phyloP scores from a whole-genome alignment of 2,797 vertebrate genomes.

The Sebastolobus alascanus region DNA sequence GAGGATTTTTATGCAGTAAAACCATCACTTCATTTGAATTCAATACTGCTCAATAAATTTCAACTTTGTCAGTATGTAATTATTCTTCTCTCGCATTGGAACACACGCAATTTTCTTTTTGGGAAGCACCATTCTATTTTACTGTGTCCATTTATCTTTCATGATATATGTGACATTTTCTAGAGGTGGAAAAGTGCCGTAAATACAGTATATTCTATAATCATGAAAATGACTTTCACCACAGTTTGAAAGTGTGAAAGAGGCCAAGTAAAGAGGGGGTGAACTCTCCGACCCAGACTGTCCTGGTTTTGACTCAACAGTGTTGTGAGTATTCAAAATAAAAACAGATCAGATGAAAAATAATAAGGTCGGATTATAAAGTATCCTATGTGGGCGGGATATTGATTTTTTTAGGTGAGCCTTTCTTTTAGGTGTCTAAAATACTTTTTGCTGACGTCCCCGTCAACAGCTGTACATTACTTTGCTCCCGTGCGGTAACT shows the following conservation, averaged over 20 bases:
- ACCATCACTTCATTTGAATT: slow-evolving; percentile 17
- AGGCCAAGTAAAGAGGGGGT: not conserved
- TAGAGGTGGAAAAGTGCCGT: not conserved
- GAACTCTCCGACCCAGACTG: slow-evolving; percentile 5
- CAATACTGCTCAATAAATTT: slow-evolving; percentile 27
- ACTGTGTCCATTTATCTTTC: slow-evolving; percentile 9
- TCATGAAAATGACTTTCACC: slow-evolving; percentile 3
- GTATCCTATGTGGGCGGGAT: not conserved
- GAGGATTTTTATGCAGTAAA: not conserved
- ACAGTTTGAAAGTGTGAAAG: slow-evolving; percentile 20
- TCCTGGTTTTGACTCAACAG: slow-evolving; percentile 30
- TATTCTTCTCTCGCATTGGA: slow-evolving; percentile 14
- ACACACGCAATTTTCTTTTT: slow-evolving; percentile 7
- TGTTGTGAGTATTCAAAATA: slow-evolving; percentile 30
- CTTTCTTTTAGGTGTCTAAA: not conserved
- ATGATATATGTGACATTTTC: not conserved
- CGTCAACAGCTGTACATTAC: not conserved
- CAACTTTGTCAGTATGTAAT: slow-evolving; percentile 41
- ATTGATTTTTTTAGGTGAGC: not conserved
- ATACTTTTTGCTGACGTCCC: not conserved
- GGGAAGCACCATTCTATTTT: slow-evolving; percentile 13
- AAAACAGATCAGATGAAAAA: slow-evolving; percentile 19
- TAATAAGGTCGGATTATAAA: slow-evolving; percentile 1
- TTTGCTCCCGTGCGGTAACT: not conserved
- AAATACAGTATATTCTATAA: slow-evolving; percentile 2